Conservation (phyloP, 2,888 invertebrate species). For the Liodrosophila aerea region DNA sequence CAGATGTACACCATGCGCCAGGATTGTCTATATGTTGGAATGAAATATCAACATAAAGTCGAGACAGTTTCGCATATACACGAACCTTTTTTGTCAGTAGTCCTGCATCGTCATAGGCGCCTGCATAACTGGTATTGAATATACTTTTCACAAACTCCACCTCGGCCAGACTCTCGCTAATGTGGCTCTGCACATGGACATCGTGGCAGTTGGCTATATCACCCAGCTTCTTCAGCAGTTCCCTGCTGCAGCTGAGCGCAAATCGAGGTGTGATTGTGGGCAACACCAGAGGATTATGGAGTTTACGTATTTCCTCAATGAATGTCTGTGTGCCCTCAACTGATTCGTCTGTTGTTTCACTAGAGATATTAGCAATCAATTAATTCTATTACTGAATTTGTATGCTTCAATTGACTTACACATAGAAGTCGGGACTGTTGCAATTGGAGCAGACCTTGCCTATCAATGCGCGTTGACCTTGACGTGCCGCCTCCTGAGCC, state of each 20-base stretch:
- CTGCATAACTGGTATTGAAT: slow-evolving; percentile 86
- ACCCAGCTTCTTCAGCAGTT: slow-evolving; percentile 87
- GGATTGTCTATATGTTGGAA: slow-evolving; percentile 85
- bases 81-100: slow-evolving; percentile 91
- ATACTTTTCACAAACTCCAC: slow-evolving; percentile 85
- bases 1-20: slow-evolving; percentile 93
- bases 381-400: neutral
- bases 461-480: slow-evolving; percentile 91
- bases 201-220: slow-evolving; percentile 86
- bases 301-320: slow-evolving; percentile 84
- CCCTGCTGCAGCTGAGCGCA: slow-evolving; percentile 89
- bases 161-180: slow-evolving; percentile 91
- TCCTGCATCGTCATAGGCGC: slow-evolving; percentile 89
- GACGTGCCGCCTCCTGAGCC: slow-evolving; percentile 86
- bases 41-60: neutral
- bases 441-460: slow-evolving; percentile 88
- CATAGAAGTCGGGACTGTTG: slow-evolving; percentile 80
- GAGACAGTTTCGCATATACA: no score
- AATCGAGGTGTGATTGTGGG: slow-evolving; percentile 94
- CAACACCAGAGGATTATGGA: slow-evolving; percentile 85
- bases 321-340: slow-evolving; percentile 86
- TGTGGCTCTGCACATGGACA: slow-evolving; percentile 92
- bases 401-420: slow-evolving; percentile 62
- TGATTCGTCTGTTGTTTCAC: slow-evolving; percentile 87
- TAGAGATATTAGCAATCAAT: slow-evolving; percentile 73